A percentile compares a stretch with the other conserved stretches of the same genome.
These are phyloP conservation scores for Actinemys pallida DNA, from an alignment of 2,113 vertebrate genomes.

Conservation along the genomic window DNA sequence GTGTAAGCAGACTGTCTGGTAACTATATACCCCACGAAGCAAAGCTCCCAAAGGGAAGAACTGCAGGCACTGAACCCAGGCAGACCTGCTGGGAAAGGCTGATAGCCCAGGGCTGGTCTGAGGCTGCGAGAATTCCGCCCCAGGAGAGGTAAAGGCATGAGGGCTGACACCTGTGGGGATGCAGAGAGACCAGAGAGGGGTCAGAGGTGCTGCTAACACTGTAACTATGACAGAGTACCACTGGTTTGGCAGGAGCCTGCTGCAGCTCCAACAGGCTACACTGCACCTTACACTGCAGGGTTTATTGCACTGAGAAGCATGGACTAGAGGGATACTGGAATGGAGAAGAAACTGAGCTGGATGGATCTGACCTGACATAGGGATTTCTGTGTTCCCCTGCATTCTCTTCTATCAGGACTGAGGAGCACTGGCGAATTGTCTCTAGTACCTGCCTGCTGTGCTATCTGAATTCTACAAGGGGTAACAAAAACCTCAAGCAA, in stretches of 20 bases:
- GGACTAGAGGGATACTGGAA: accelerated
- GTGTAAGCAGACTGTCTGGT: neutral
- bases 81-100: neutral
- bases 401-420: neutral
- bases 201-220: neutral
- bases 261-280: neutral
- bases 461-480: neutral
- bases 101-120: accelerated
- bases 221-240: neutral
- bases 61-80: neutral
- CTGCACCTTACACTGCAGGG: neutral
- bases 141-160: neutral
- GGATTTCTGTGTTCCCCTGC: neutral
- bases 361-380: neutral
- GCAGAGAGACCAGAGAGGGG: neutral
- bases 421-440: neutral
- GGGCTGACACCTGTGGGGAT: neutral
- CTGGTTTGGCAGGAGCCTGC: neutral
- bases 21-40: neutral
- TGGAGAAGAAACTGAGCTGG: neutral
- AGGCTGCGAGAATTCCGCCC: neutral
- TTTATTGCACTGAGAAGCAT: accelerated
- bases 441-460: accelerated
- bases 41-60: neutral
- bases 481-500: neutral